Evolutionary conservation across 1,140 invertebrate genomes (phyloP), one percentile per base, ranked within the genome.

Genomic region (Ooceraea biroi): DNA sequence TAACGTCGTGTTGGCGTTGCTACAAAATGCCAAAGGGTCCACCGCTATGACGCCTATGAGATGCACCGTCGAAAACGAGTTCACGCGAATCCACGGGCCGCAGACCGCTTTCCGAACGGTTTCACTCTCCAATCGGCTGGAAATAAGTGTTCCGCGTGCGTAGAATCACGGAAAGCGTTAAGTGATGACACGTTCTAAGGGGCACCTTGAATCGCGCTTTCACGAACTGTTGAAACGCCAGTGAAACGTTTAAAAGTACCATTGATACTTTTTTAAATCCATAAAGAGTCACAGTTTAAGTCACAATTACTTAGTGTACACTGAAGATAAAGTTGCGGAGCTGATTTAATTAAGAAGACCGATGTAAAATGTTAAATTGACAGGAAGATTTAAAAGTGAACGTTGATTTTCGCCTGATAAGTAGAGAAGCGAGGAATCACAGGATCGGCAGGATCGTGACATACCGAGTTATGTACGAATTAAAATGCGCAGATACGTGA

Each of bases 1-100:
- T 88, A 85, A 85, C 61, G 72, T 78, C 78, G 57, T 63, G 36
- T 73, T 83, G 65, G 61, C 57, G 83, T 71, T 61, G 73, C 74
- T 72, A 83, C 84, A 73, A 92, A 92, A 91, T 91, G 88, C 83
- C 90, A 91, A 87, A 87, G 89, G 85, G 36, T 90, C 85, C 80
- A 80, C 25, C 83, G 80, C 63, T 85, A 60, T 27, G 73, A 77
- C 85, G 82, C 82, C 80, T 89, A 68, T 76, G 85, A 55, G 68
- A 65, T 80, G n/a, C 71, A 63, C 44, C 44, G n/a, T 58, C 63
- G 66, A 71, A 66, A 80, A 84, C 69, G 14, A 61, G 55, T 82
- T 74, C 17, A 57, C 69, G 27, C 27, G 44, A 25, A 52, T 65
- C 74, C 30, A 19, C 71, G 57, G 46, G 25, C 55, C 57, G 61